Base-by-base conservation (phyloP, 2,888 invertebrate species). In the Sesia bembeciformis region DNA sequence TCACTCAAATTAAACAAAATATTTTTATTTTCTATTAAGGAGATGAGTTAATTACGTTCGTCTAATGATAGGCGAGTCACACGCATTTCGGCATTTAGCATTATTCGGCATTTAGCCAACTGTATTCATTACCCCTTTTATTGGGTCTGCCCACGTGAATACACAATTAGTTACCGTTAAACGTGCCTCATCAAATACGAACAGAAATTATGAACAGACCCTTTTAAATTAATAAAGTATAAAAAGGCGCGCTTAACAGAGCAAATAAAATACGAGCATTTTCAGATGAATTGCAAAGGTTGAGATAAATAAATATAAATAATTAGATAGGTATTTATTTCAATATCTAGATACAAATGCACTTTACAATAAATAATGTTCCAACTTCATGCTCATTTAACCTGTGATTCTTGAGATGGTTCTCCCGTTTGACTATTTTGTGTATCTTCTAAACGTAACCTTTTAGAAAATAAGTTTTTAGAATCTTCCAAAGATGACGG, bases 401-500 rank as follows among this genome's bases (percentile, higher is more conserved):
- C 23, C 2, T 23, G 23, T 23, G 23, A 23, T 23, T 23, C 23
- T 23, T 23, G 23, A 23, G 23, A 23, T 2, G 2, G 23, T 23
- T 23, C 23, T 23, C 23, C 23, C 23, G 1, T 23, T 23, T 23
- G 1, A 23, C 23, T 23, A 23, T 23, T 23, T 23, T 23, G 23
- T 23, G 2, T 7, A 42, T 42, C 7, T 42, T 42, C 42, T 7
- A 42, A 42, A 7, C 3, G 42, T 42, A 42, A 6, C 7, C 7
- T 42, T 42, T 42, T 42, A 6, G 5, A 39, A 39, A 39, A 39
- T 38, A 50, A 4, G 38, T 38, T 39, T 50, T 50, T 50, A 4
- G 50, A 6, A 40, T 86, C 81, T 58, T 78, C 75, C 7, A 84
- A 62, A 40, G 77, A 65, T 0, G 83, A 78, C 1, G 84, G 84